Base-by-base conservation (phyloP, 2,888 invertebrate genomes). In the Platynereis dumerilii region DNA sequence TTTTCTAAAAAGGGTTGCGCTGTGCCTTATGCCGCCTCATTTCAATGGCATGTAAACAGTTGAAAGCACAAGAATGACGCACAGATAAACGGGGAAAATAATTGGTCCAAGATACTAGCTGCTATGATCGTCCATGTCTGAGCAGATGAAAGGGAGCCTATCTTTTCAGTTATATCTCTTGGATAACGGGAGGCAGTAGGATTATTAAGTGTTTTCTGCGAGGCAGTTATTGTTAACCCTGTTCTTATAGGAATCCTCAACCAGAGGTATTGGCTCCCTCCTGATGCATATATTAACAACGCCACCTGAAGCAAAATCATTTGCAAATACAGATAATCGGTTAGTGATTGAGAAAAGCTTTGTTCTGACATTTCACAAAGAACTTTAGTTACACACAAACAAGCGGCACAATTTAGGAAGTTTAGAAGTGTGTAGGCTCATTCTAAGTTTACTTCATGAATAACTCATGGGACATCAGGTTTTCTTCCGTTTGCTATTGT, bases 61-160 rank as follows among this genome's bases (percentile, higher is more conserved):
- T 7, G 66, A 61, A 5, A 63, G 29, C 2, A 58, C 42, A 7
- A 65, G 24, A 22, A 28, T 44, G 42, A 66, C 28, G n/a, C 5
- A n/a, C 17, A 66, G 20, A 28, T 63, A 66, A 29, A 66, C 27
- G 56, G 24, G 45, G 63, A 66, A 57, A 66, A 63, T 17, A 64
- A 22, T n/a, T 62, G 34, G 39, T 66, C 66, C 26, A 66, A 28
- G 55, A 66, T 44, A n/a, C n/a, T 44, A n/a, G 63, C 48, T 1
- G 62, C 66, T 42, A 66, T 39, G 24, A 42, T 44, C 22, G 29
- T 27, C 60, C 60, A 65, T 5, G 48, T 48, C n/a, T n/a, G 48
- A 3, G n/a, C 48, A 20, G 48, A 22, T 7, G 34, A 34, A 5
- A 34, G 12, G 7, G 34, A 34, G 34, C 12, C 34, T 34, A 34